Percentiles rank a stretch among this genome's conserved stretches.
Evolutionary conservation across 2,797 vertebrate genomes (phyloP).

Genomic region (Tenualosa ilisha): DNA sequence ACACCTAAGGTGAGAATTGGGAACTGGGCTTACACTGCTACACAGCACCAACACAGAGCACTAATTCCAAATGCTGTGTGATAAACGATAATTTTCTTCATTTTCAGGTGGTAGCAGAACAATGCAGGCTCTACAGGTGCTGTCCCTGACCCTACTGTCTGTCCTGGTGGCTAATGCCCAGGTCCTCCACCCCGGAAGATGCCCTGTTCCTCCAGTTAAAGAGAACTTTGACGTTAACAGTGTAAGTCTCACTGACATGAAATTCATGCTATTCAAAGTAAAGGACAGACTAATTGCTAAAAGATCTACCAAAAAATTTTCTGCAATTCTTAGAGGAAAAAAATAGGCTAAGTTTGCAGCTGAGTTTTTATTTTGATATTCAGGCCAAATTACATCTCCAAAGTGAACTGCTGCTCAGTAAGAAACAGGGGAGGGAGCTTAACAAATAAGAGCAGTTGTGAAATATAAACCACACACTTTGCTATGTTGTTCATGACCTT

Average conservation of each 20-base stretch:
- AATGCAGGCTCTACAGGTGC: constrained; percentile 63
- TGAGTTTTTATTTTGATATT: too few species aligned
- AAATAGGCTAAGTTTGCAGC: too few species aligned
- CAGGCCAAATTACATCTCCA: too few species aligned
- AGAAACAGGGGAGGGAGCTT: too few species aligned
- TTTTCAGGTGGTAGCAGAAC: constrained; percentile 50
- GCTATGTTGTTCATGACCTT: too few species aligned
- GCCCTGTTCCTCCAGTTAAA: constrained; percentile 77
- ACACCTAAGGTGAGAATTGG: neutral
- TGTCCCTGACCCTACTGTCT: constrained; percentile 69
- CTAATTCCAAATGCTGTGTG: neutral
- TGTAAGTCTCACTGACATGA: constrained; percentile 49
- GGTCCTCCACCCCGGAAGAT: constrained; percentile 69
- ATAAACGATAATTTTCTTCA: neutral
- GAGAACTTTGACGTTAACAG: constrained; percentile 67
- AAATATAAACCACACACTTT: too few species aligned
- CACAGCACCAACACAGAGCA: neutral
- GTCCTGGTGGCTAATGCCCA: constrained; percentile 67
- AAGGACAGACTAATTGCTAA: neutral
- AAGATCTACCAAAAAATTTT: too few species aligned
- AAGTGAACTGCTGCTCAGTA: too few species aligned
- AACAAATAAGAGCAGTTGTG: too few species aligned
- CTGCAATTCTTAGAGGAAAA: too few species aligned
- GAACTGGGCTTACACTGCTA: neutral
- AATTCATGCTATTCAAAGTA: neutral